Base-by-base conservation (phyloP, 37 sponge, comb jelly and placozoan genomes). In the Eunapius fragilis region DNA sequence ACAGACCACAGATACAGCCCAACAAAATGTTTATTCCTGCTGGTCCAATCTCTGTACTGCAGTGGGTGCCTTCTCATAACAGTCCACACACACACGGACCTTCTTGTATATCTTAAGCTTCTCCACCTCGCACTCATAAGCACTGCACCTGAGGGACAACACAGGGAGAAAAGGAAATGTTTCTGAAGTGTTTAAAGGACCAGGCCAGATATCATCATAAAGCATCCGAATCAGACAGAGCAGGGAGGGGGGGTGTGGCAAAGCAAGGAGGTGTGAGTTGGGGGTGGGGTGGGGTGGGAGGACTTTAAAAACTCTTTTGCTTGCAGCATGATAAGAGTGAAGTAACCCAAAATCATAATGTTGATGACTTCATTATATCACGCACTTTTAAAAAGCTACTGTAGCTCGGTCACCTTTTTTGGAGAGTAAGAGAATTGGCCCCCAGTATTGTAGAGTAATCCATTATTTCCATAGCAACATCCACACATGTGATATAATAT, bases 61-160 rank as follows among this genome's bases (percentile, higher is more conserved):
- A 33, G 19, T 75, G 2, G 75, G 32, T 32, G 35, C 34, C 35
- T 36, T 86, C 24, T 79, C 74, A 41, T 75, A 91, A 68, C 95
- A 94, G 50, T 82, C 81, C 34, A 24, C 37, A 79, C 95, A 94
- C 7, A 94, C 92, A 32, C 95, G 83, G 72, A 94, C 95, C 30
- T 82, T 88, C 83, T 91, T 91, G 36, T 37, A 82, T 3, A 94
- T 91, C 28, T 80, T 28, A 26, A 91, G 78, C 68, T 83, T 87
- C 68, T 80, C 77, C 9, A 94, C 72, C 73, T 91, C 95, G 37
- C 76, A 67, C 69, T 86, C 86, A 85, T 72, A 94, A 58, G 37
- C 33, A 49, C 92, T 91, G 70, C 95, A 94, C 31, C 95, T 90
- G 70, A 26, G 36, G 58, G 58, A 58, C 7, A 11, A 11, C 7